A percentile compares a stretch with the other conserved stretches of the same genome.
phyloP scores from a whole-genome alignment of 2,113 vertebrate genomes.

The Heterotis niloticus region DNA sequence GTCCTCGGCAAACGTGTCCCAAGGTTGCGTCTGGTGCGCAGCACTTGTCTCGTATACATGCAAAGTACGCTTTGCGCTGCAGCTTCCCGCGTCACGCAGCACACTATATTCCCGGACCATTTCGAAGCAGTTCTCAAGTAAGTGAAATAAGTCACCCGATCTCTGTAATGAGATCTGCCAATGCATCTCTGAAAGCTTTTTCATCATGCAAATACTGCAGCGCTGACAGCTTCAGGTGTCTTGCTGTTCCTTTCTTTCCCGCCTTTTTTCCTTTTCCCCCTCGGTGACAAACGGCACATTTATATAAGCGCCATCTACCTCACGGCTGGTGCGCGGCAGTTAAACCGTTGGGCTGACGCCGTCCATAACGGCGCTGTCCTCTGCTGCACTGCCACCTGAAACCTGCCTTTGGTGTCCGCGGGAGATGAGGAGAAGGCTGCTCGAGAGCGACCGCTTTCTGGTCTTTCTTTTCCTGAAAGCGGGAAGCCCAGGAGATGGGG shows the following conservation, averaged over 20 bases:
- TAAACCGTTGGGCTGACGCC: neutral
- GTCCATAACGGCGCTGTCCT: neutral
- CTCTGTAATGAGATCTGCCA: slow-evolving; percentile 8
- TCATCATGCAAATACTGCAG: neutral
- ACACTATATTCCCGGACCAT: too few relatives aligned
- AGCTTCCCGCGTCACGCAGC: too few relatives aligned
- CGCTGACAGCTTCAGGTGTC: neutral
- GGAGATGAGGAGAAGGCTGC: neutral
- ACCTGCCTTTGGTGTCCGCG: neutral
- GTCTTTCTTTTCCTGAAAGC: neutral
- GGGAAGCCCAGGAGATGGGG: neutral
- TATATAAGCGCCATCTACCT: neutral
- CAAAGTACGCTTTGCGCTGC: neutral
- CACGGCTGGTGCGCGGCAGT: neutral
- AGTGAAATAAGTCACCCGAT: slow-evolving; percentile 10
- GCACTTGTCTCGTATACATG: neutral
- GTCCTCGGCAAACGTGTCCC: too few relatives aligned
- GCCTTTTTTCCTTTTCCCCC: neutral
- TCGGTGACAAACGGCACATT: neutral
- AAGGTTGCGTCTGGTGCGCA: too few relatives aligned
- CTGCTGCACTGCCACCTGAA: neutral
- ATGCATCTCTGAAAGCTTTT: slow-evolving; percentile 4
- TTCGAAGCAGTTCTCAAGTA: too few relatives aligned
- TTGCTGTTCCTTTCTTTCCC: too few relatives aligned
- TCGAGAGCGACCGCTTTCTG: neutral